Percentiles rank a stretch among this genome's conserved stretches.
These are phyloP conservation scores for Euwallacea fornicatus DNA, from an alignment of 1,140 invertebrate genomes.

Conservation along the genomic window DNA sequence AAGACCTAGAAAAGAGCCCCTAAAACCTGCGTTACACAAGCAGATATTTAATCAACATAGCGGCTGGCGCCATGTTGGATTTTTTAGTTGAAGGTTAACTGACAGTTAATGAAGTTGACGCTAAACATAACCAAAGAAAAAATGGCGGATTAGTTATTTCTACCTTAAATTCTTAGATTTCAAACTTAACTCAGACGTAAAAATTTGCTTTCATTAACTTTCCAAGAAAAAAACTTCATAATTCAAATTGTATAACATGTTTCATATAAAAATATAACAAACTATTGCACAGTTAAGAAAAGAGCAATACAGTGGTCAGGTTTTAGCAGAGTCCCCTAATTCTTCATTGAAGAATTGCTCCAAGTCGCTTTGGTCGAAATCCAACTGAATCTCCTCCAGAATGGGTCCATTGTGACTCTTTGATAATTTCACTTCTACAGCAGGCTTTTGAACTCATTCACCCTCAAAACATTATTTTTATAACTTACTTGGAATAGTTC, in stretches of 20 bases:
- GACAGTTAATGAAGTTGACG: no score
- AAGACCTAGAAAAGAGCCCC: no score
- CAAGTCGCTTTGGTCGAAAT: conserved; percentile 50
- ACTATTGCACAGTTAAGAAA: background rate
- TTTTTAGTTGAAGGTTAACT: no score
- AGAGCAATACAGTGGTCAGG: background rate
- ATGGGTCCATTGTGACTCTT: conserved; percentile 49
- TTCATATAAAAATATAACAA: conserved; percentile 4
- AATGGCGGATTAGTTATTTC: no score
- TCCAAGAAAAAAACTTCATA: no score
- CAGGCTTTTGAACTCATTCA: conserved; percentile 4
- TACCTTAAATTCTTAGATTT: no score
- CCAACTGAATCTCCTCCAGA: conserved; percentile 52
- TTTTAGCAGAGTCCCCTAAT: background rate
- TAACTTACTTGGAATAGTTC: conserved; percentile 62
- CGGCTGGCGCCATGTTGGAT: no score
- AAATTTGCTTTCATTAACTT: no score
- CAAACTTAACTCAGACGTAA: no score
- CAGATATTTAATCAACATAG: no score
- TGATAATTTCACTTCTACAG: conserved; percentile 47
- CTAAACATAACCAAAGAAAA: no score
- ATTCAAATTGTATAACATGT: background rate
- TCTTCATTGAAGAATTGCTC: conserved; percentile 49
- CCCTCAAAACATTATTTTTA: background rate
- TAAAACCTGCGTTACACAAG: no score